These are phyloP conservation scores for Setophaga kirtlandii DNA, from an alignment of 2,113 vertebrate genomes.

Conservation along the genomic window DNA sequence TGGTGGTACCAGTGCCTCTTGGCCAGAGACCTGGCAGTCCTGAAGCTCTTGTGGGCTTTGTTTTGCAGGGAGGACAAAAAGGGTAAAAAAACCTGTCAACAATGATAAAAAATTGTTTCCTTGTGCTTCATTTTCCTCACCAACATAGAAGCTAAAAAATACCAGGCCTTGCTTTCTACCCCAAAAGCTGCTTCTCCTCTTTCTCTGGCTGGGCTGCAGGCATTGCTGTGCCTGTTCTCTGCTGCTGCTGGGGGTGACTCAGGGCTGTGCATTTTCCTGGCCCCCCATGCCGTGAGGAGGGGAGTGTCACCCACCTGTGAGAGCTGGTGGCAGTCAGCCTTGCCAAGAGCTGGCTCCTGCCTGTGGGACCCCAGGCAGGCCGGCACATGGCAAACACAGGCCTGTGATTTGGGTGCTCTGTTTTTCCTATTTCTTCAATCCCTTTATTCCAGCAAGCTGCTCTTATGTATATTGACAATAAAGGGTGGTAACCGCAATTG, in stretches of 20 bases:
- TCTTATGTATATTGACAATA: background rate
- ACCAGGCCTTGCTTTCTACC: background rate
- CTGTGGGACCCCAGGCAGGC: background rate
- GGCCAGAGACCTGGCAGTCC: background rate
- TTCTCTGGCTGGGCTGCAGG: background rate
- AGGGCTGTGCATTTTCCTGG: rapidly evolving
- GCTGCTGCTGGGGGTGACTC: background rate
- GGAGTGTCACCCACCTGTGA: no score
- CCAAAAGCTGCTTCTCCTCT: background rate
- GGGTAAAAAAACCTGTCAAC: background rate
- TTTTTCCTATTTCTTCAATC: background rate
- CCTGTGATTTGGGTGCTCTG: background rate
- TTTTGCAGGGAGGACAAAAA: background rate
- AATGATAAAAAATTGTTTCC: background rate
- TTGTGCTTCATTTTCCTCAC: background rate
- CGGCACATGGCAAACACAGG: background rate
- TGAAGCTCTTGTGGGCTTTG: background rate
- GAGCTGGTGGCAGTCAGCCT: background rate
- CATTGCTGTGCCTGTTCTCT: background rate
- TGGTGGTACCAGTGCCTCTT: background rate
- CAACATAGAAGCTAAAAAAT: background rate
- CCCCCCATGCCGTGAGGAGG: rapidly evolving
- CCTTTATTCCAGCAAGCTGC: background rate
- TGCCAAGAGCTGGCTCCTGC: background rate
- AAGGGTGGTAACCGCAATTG: background rate